Base-by-base conservation (phyloP, 2,113 vertebrate species). In the Euleptes europaea region DNA sequence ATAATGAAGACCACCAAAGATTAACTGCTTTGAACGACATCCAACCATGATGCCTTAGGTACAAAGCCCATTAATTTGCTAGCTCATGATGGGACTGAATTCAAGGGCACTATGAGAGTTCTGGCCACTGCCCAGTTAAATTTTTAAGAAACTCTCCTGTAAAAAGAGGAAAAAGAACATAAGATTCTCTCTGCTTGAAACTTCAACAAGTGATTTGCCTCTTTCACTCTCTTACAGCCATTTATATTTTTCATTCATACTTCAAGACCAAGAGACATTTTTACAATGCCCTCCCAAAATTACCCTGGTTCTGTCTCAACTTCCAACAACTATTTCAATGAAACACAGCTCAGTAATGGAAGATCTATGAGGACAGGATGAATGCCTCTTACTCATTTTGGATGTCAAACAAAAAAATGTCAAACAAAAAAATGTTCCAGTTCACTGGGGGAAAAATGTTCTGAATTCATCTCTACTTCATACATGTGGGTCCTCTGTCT, bases 81-180 rank as follows among this genome's bases (percentile, higher is more conserved):
- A 23, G 63, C 17, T 47, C 75, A 57, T 79, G 35, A 8, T 21
- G 82, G 9, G 33, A 60, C 35, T 40, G 69, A 74, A 54, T 33
- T 69, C 38, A 23, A 31, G 2, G 4, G 13, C 66, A 33, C 69
- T 0, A 10, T 19, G 5, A 28, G 76, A 33, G 0, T 65, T 71
- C 76, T 82, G 82, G 86, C 86, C 13, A 63, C 57, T 1, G 21
- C 35, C 75, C 90, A 51, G 77, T 1, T 76, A n/a, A 57, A 66
- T 47, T 23, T 72, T 81, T 5, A 67, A 84, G 67, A 33, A 1
- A 33, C 57, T 35, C 78, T 71, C 33, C 26, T 2, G 28, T 23
- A 71, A 71, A n/a, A 21, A 67, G 66, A 67, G 67, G 4, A 4
- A 15, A 51, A 54, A 83, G 49, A 35, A 51, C 33, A 49, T 33